Evolutionary conservation across 2,888 invertebrate species (phyloP).

Genomic region (Cephus pulcher): DNA sequence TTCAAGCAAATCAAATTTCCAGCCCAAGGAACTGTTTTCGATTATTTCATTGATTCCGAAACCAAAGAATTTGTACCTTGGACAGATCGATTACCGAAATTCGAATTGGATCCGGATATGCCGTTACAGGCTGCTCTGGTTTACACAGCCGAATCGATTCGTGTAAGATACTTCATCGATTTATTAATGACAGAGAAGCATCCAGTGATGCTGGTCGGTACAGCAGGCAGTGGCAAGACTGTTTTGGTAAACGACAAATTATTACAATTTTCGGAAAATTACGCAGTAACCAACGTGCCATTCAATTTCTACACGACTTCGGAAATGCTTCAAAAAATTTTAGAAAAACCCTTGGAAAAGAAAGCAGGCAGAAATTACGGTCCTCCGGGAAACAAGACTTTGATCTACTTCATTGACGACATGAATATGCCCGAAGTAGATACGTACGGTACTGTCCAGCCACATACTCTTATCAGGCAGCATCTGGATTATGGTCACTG

Average conservation of each 20-base stretch:
- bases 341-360: constrained; percentile 95
- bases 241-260: constrained; percentile 75
- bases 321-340: constrained; percentile 91
- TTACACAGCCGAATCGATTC: constrained; percentile 92
- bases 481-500: constrained; percentile 97
- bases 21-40: constrained; percentile 91
- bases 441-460: constrained; percentile 93
- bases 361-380: constrained; percentile 94
- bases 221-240: constrained; percentile 95
- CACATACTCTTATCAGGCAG: constrained; percentile 94
- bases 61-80: constrained; percentile 90
- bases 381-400: constrained; percentile 92
- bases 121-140: constrained; percentile 94
- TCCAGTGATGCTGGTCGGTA: constrained; percentile 95
- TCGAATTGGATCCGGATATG: constrained; percentile 91
- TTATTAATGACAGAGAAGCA: constrained; percentile 87
- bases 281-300: constrained; percentile 90
- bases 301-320: constrained; percentile 97
- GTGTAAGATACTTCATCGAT: constrained; percentile 90
- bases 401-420: constrained; percentile 96
- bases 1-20: constrained; percentile 96
- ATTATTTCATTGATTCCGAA: constrained; percentile 92
- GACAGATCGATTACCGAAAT: constrained; percentile 90
- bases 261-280: constrained; percentile 81
- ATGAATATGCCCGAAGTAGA: constrained; percentile 98